Evolutionary conservation across 2,888 invertebrate genomes (phyloP), one percentile per base, ranked within the genome.

Genomic region (Phyllotreta cruciferae): DNA sequence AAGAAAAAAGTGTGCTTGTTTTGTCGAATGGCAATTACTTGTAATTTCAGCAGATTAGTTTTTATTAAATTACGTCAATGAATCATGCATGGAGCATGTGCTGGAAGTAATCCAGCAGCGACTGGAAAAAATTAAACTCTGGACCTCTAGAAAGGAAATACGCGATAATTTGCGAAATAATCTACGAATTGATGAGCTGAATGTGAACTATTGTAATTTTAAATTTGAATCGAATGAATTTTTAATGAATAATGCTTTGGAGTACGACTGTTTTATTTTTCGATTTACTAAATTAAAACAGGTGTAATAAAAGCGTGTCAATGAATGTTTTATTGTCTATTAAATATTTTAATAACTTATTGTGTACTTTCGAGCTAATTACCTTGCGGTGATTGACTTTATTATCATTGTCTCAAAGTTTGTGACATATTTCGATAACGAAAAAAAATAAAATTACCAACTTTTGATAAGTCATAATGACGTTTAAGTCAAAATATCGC

Each of bases 41-140:
- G 24, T 24, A 24, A 24, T 24, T 24, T 24, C 24, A 24, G 24
- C 24, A 24, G 24, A 24, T 24, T 24, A 24, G 24, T 24, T 24
- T 24, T 24, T 24, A 24, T 24, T 24, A 1, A 52, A 36, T 14
- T 58, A 42, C 52, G 58, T 58, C 45, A 58, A 10, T 35, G 58
- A 52, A 58, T 58, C 58, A 58, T 58, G 58, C 58, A 42, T 39
- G 41, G 10, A 13, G 34, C 14, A 36, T 39, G 39, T 52, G 52
- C 37, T 35, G 39, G 42, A 42, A 58, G n/a, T 34, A 55, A 0
- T 24, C 34, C 41, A 42, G 58, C 24, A 47, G 52, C 47, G 34
- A 58, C 52, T 9, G 36, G 50, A 13, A 35, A 52, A 52, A 37
- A 37, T 52, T 52, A 6, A 37, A 35, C 50, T 47, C 24, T 47